Evolutionary conservation across 35 echinoderm and acorn worm species (phyloP), one percentile per base, ranked within the genome.

Genomic region (Anneissia japonica): DNA sequence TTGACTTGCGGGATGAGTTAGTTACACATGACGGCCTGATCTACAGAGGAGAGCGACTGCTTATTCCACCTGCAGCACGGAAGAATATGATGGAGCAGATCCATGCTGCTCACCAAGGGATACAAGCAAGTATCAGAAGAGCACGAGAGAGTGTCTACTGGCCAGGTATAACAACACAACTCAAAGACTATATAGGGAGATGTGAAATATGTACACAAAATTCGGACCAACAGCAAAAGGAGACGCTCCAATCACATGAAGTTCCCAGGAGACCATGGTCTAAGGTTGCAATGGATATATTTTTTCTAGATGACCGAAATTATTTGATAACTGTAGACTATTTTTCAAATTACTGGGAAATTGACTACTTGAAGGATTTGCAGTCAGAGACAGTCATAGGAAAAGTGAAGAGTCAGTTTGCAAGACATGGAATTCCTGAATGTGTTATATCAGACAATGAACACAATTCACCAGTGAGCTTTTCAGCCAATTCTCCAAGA

Each of bases 81-180:
- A 72, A 35, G 4, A 46, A 91, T 0, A 95, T 91, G 38, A 83
- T 85, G 32, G 81, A 88, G 12, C 91, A 75, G 40, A 35, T 90
- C 40, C 88, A 90, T 76, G 41, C 76, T 37, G 72, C 88, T 38
- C 79, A 86, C n/a, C n/a, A 86, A 34, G 92, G 88, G 10, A 86
- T 64, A 10, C 84, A 94, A 19, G 55, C 82, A 19, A 82, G 77
- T 46, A 39, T 94, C 9, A n/a, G 92, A 38, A n/a, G 92, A 35
- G 92, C 82, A 32, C 45, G 84, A 77, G 87, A 90, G 81, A 76
- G 82, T 32, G 19, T 93, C 16, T 93, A 83, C 39, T 94, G 88
- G 88, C 92, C 88, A 30, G 79, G 79, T n/a, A 91, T 94, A 84
- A 91, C 56, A 28, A 31, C 29, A 13, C 34, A 94, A 35, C 84